phyloP scores from a whole-genome alignment of 1,140 invertebrate genomes.

The Bombus picipes region DNA sequence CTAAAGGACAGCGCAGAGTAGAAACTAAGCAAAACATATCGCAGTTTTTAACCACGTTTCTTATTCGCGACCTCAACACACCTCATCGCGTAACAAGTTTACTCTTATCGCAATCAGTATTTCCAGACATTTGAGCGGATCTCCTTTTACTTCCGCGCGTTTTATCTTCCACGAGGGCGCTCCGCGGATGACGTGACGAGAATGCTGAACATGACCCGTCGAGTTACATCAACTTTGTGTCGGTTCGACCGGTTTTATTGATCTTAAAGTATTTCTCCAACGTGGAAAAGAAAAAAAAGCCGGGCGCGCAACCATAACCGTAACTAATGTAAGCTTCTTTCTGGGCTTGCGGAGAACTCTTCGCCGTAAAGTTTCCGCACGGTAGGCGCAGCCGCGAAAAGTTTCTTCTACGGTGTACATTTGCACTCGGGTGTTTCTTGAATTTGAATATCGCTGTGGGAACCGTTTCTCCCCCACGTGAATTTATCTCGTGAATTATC shows the following conservation, averaged over 20 bases:
- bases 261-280: constrained; percentile 53
- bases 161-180: constrained; percentile 14
- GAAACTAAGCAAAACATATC: not conserved
- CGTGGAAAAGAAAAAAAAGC: not conserved
- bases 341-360: constrained; percentile 37
- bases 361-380: constrained; percentile 49
- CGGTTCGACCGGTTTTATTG: constrained; percentile 57
- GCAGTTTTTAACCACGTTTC: not conserved
- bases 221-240: constrained; percentile 37
- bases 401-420: constrained; percentile 54
- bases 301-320: constrained; percentile 45
- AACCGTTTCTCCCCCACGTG: constrained; percentile 2
- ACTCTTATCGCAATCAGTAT: constrained; percentile 42
- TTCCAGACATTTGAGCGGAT: constrained; percentile 30
- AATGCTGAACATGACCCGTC: constrained; percentile 50
- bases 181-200: constrained; percentile 37
- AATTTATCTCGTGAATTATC: constrained; percentile 26
- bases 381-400: constrained; percentile 46
- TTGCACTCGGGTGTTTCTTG: constrained; percentile 54
- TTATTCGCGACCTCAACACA: not conserved
- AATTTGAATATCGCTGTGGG: constrained; percentile 60
- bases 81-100: not conserved
- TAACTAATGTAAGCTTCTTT: constrained; percentile 59
- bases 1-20: not conserved
- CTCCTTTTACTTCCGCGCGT: not conserved